Base-by-base conservation (phyloP, 1,140 invertebrate species). In the Adoxophyes honmai region DNA sequence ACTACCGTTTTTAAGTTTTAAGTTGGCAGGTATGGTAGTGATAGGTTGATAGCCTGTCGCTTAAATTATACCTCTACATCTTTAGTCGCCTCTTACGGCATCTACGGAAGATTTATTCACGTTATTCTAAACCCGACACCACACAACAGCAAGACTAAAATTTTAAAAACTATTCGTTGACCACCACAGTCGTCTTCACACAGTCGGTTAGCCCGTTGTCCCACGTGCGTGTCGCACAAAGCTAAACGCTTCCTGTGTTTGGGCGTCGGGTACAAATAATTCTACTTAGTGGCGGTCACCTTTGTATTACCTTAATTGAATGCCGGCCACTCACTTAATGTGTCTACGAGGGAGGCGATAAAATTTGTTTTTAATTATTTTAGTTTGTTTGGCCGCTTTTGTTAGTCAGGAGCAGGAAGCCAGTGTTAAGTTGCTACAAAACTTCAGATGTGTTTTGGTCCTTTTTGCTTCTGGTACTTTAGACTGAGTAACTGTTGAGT, bases 161-260 rank as follows among this genome's bases (percentile, higher is more conserved):
- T 15, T 39, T 44, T 16, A 9, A 21, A 16, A 44, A 21, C 9
- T 10, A 44, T 18, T 44, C 16, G n/a, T n/a, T n/a, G 39, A 21
- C 39, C 9, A 18, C 39, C 38, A 44, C 10, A 44, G n/a, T 18
- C 39, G 8, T 18, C 15, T 8, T 44, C 15, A 18, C 15, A 52
- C 34, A 52, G 18, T 52, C 15, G 11, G 16, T 28, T 52, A 34
- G 21, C 11, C 34, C 51, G 51, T 52, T 33, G 51, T 52, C 14
- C 34, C 14, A 15, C 16, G 39, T 68, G 65, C 70, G 73, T 70
- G 75, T 67, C 73, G 78, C 66, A 67, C 68, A 75, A 69, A 64
- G 60, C 62, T 73, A 69, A 78, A 64, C 62, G 68, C 65, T 78
- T 81, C 78, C 78, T 77, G 76, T 69, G 66, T 66, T 70, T 63